Percentiles rank a stretch among this genome's conserved stretches.
Conservation (phyloP, 64 coral and sea anemone genomes). For the Stylophora pistillata region DNA sequence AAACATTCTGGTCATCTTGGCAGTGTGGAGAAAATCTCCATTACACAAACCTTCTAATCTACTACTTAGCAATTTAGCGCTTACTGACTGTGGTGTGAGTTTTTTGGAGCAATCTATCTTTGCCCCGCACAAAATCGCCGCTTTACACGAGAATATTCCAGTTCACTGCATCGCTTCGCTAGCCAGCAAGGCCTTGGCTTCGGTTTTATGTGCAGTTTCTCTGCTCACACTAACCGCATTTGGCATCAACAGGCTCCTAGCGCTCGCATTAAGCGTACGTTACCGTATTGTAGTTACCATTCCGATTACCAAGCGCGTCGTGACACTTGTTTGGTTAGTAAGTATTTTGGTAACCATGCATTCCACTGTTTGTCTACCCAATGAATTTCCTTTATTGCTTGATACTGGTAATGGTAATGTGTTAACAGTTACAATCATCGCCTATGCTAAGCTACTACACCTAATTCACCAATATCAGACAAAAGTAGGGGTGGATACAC, state of each 20-base stretch:
- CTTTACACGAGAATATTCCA: not conserved
- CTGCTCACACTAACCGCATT: not conserved
- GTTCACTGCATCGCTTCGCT: conserved; percentile 9
- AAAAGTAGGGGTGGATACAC: not conserved
- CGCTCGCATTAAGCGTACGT: not conserved
- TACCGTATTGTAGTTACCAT: conserved; percentile 13
- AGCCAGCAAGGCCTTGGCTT: not conserved
- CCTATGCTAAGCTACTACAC: not conserved
- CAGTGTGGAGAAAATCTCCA: conserved; percentile 5
- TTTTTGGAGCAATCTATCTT: conserved; percentile 1
- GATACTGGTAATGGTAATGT: not conserved
- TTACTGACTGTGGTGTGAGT: conserved; percentile 8
- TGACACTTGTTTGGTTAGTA: not conserved
- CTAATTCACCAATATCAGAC: not conserved
- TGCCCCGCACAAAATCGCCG: not conserved
- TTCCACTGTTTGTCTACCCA: not conserved
- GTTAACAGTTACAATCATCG: not conserved
- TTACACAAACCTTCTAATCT: conserved; percentile 25
- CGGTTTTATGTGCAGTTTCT: not conserved
- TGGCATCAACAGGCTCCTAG: not conserved
- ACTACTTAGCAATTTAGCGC: conserved; percentile 34
- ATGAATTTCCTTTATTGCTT: conserved; percentile 3
- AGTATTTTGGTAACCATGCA: not conserved
- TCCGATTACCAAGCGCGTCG: not conserved
- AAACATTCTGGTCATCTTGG: conserved; percentile 14